Evolutionary conservation across 2,888 invertebrate species (phyloP), one percentile per base, ranked within the genome.

Genomic region (Alloscopus bannaensis): DNA sequence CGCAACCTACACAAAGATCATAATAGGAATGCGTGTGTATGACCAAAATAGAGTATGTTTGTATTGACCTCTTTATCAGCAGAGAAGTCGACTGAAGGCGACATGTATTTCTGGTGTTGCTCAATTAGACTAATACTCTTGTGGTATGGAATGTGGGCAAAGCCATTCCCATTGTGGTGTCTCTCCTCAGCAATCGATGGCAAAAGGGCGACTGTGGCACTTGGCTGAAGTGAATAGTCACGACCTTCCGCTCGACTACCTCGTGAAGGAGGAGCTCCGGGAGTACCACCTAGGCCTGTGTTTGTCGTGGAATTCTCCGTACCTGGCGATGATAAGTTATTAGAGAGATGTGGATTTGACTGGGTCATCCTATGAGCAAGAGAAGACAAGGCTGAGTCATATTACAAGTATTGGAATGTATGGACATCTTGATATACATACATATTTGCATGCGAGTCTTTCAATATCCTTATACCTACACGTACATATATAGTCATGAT

Each of bases 131-230:
- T 78, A 42, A 80, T 69, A 50, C 80, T 80, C 42, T 82, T 79
- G n/a, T 80, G 76, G 65, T 82, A 80, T n/a, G 75, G 80, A 50
- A 66, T 59, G 16, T 60, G 45, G 0, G 66, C 66, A 55, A 70
- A 69, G 1, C 76, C 70, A 55, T 68, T 60, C 42, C 76, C 69
- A 24, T 69, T 50, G 24, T 72, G 64, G 31, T 79, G 65, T 60
- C 76, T 80, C 65, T 85, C 85, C 60, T 85, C 85, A n/a, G 83
- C 84, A 60, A 85, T 85, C 3, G 83, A 71, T 11, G 85, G 84
- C 4, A 85, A 72, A 18, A 84, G 76, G 22, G 82, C 77, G n/a
- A 83, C 79, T 11, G 83, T 81, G 8, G 83, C 83, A 78, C 77
- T 77, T 29, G 83, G 77, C 18, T 78, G 77, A n/a, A 81, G 72